A percentile compares a stretch with the other conserved stretches of the same genome.
Evolutionary conservation across 2,113 vertebrate genomes (phyloP).

Genomic region (Andinoacara biseriatus): DNA sequence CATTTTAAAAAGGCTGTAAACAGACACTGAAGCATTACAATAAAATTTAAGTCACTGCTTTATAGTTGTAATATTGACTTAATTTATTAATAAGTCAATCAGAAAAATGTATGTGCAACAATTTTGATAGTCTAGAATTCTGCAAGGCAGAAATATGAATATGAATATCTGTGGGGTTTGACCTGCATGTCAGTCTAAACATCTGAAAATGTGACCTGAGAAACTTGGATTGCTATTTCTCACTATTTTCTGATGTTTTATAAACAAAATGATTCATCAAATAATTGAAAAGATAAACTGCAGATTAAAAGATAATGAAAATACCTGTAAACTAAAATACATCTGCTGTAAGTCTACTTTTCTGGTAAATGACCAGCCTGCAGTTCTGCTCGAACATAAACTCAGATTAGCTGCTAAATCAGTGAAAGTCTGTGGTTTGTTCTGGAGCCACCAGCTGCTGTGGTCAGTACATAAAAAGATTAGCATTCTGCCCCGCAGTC

Average conservation of each 20-base stretch:
- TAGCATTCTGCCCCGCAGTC: conserved; percentile 13
- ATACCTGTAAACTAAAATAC: neutral
- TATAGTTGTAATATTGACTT: neutral
- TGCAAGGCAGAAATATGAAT: neutral
- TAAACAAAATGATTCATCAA: rapidly evolving
- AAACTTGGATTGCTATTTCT: neutral
- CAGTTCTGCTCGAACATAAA: neutral
- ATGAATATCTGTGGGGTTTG: neutral
- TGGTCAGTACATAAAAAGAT: conserved; percentile 49
- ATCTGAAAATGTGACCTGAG: neutral
- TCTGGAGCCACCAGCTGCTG: conserved; percentile 34
- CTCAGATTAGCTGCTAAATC: conserved; percentile 1
- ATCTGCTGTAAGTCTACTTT: neutral
- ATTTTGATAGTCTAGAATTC: neutral
- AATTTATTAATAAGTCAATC: neutral
- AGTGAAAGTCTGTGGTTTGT: neutral
- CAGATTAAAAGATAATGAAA: neutral
- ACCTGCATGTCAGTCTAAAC: neutral
- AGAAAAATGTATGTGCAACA: neutral
- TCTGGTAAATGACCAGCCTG: neutral
- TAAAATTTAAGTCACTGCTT: neutral
- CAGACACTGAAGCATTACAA: rapidly evolving
- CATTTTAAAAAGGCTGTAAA: neutral
- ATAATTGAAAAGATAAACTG: neutral
- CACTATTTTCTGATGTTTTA: neutral